Conservation (phyloP, 2,888 invertebrate species). For the Rhaphigaster nebulosa region DNA sequence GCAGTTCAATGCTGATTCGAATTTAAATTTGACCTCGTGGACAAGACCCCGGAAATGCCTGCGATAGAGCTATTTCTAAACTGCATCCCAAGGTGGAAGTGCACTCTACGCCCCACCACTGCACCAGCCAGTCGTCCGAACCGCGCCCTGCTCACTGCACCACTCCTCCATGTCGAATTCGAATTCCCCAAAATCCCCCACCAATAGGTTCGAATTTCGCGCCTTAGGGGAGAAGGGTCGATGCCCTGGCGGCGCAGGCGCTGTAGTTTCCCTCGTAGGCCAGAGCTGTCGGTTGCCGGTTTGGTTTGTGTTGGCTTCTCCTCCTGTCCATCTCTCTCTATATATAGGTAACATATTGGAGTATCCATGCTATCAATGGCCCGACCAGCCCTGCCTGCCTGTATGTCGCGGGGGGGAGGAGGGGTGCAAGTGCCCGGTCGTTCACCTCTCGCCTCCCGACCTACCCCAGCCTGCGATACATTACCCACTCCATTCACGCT, state of each 20-base stretch:
- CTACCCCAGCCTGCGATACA: constrained; percentile 54
- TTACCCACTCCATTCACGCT: neutral
- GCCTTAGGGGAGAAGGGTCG: constrained; percentile 33
- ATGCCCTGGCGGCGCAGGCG: constrained; percentile 50
- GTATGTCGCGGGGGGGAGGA: constrained; percentile 2
- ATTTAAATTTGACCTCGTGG: constrained; percentile 17
- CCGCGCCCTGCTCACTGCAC: neutral
- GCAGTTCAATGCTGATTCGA: neutral
- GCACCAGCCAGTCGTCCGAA: neutral
- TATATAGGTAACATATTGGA: neutral
- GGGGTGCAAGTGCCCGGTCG: constrained; percentile 6
- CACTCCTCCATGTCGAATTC: neutral
- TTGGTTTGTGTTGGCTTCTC: constrained; percentile 50
- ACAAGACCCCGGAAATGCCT: constrained; percentile 24
- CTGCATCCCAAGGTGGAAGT: constrained; percentile 51
- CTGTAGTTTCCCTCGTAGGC: constrained; percentile 16
- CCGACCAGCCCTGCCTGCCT: neutral
- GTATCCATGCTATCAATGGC: neutral
- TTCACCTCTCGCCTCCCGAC: constrained; percentile 47
- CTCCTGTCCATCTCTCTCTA: constrained; percentile 10
- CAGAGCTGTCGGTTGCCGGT: constrained; percentile 32
- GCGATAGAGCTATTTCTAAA: constrained; percentile 10
- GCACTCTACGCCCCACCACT: constrained; percentile 18
- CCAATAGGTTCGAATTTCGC: constrained; percentile 6
- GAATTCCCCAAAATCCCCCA: neutral